Percentiles rank a stretch among this genome's conserved stretches.
Conservation (phyloP, 2,888 invertebrate genomes). For the Abrostola tripartita region DNA sequence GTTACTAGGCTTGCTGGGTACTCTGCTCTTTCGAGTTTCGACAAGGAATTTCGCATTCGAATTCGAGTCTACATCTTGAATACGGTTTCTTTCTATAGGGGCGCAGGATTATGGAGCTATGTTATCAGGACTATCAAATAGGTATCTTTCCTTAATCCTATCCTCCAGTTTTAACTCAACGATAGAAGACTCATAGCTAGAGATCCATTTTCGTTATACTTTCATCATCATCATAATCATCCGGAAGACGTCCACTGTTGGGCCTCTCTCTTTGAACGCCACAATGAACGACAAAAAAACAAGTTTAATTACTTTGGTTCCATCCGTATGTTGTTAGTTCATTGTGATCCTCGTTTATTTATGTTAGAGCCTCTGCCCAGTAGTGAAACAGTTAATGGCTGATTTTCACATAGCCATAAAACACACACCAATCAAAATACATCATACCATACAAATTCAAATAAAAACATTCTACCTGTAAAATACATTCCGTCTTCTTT, state of each 20-base stretch:
- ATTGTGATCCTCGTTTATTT: no score
- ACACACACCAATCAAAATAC: neutral
- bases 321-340: no score
- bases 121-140: neutral
- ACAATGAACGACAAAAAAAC: no score
- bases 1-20: slow-evolving; percentile 59
- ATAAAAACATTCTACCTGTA: neutral
- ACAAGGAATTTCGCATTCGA: slow-evolving; percentile 36
- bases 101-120: neutral
- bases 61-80: slow-evolving; percentile 27
- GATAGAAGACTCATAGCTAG: neutral
- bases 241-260: no score
- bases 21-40: slow-evolving; percentile 50
- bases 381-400: no score
- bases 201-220: no score
- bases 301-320: no score
- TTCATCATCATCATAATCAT: no score
- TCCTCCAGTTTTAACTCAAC: neutral
- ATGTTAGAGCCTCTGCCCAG: no score
- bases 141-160: neutral
- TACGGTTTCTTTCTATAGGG: slow-evolving; percentile 9
- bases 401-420: no score
- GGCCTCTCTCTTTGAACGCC: no score
- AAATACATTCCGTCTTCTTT: slow-evolving; percentile 8
- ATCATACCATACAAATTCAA: neutral